These are phyloP conservation scores for Steinernema khuongi DNA, from an alignment of 1,140 invertebrate species.

Conservation along the genomic window DNA sequence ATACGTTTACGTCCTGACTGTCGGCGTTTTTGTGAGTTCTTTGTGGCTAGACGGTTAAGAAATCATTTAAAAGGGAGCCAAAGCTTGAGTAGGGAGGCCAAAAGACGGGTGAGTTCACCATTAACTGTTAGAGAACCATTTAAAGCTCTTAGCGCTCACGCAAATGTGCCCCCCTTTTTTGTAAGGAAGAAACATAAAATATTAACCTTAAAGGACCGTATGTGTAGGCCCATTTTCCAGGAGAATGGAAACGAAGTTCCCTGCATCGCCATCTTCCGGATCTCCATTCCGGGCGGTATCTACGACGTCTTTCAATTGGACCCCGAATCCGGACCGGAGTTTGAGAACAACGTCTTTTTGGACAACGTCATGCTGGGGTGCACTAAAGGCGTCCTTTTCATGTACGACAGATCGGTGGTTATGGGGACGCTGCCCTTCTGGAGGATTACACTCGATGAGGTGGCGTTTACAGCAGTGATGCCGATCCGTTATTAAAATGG, in stretches of 20 bases:
- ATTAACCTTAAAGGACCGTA: too few species aligned
- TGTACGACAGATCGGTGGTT: neutral
- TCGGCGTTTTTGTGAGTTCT: neutral
- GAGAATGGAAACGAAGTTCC: neutral
- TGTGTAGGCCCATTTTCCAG: neutral
- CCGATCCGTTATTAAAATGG: neutral
- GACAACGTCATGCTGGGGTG: neutral
- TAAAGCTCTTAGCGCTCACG: too few species aligned
- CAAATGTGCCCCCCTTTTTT: too few species aligned
- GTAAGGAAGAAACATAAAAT: too few species aligned
- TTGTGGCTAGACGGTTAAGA: too few species aligned
- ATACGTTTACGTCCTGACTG: neutral
- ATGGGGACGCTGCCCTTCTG: constrained; percentile 1
- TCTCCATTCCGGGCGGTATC: neutral
- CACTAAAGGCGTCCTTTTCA: neutral
- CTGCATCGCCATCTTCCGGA: neutral
- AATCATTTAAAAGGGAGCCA: too few species aligned
- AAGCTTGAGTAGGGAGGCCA: too few species aligned
- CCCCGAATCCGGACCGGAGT: neutral
- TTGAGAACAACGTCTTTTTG: neutral
- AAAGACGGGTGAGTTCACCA: too few species aligned
- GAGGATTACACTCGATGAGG: neutral
- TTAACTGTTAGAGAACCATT: too few species aligned
- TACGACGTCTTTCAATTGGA: neutral
- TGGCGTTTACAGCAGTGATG: neutral